Conservation (phyloP, 2,797 vertebrate genomes). For the Ispidina picta region DNA sequence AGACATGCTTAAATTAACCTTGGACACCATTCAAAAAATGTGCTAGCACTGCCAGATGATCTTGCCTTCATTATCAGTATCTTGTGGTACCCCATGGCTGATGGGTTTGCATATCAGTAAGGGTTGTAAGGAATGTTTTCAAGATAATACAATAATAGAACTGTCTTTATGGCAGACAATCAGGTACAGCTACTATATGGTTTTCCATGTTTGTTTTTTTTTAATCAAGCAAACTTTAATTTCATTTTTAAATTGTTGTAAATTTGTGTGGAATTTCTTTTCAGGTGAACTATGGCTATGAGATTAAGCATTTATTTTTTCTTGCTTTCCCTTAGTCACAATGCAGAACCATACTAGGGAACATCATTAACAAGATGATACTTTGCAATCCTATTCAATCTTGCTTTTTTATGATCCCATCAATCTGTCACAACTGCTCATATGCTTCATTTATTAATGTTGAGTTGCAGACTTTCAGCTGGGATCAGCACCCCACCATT, state of each 20-base stretch:
- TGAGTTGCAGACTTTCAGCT: not conserved
- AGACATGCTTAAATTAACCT: not conserved
- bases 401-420: slow-evolving; percentile 39
- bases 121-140: not conserved
- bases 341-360: not conserved
- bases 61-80: not conserved
- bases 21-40: not conserved
- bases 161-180: not conserved
- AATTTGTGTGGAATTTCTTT: not conserved
- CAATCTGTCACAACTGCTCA: not conserved
- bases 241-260: not conserved
- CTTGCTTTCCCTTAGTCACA: not conserved
- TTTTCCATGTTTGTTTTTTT: not conserved
- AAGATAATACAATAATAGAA: not conserved
- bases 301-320: not conserved
- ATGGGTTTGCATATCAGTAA: not conserved
- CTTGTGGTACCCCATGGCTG: not conserved
- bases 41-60: not conserved
- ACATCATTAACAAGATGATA: not conserved
- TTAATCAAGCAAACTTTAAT: not conserved
- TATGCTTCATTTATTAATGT: not conserved
- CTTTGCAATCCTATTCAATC: slow-evolving; percentile 1
- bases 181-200: not conserved
- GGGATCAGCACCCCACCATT: not conserved
- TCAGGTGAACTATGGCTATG: not conserved